These are phyloP conservation scores for Hafferia zeledoni DNA, from an alignment of 2,797 vertebrate genomes.

Conservation along the genomic window DNA sequence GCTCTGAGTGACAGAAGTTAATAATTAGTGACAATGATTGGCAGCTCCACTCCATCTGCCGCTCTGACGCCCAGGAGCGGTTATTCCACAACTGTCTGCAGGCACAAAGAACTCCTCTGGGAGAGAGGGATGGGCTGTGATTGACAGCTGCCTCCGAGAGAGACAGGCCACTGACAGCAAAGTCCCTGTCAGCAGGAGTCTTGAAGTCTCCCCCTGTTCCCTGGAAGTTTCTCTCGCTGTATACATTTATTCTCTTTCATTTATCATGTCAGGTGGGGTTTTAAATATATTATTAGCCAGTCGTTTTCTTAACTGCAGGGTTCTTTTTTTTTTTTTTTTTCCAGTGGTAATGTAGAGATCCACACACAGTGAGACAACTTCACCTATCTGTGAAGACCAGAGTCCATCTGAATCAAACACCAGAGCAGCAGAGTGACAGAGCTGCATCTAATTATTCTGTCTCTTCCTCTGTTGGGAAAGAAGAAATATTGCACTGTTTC, in stretches of 20 bases:
- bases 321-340: not conserved
- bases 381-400: not conserved
- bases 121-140: conserved; percentile 88
- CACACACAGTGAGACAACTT: not conserved
- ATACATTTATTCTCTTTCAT: conserved; percentile 85
- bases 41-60: conserved; percentile 95
- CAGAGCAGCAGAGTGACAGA: not conserved
- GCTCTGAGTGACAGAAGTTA: conserved; percentile 99
- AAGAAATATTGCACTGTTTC: not conserved
- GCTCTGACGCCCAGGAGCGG: conserved; percentile 91
- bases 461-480: not conserved
- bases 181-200: conserved; percentile 78
- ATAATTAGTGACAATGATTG: conserved; percentile 99
- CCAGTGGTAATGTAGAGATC: conserved; percentile 14
- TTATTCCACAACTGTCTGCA: conserved; percentile 90
- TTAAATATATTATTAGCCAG: conserved; percentile 77
- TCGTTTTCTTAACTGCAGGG: conserved; percentile 42
- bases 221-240: conserved; percentile 77
- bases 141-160: conserved; percentile 98
- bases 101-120: conserved; percentile 96
- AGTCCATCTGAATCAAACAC: not conserved
- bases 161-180: conserved; percentile 82
- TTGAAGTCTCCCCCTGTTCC: conserved; percentile 59
- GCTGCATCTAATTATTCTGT: not conserved
- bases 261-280: conserved; percentile 75